A percentile compares a stretch with the other conserved stretches of the same genome.
These are phyloP conservation scores for Dicroscelio sp. DNA, from an alignment of 2,888 invertebrate species.

Conservation along the genomic window DNA sequence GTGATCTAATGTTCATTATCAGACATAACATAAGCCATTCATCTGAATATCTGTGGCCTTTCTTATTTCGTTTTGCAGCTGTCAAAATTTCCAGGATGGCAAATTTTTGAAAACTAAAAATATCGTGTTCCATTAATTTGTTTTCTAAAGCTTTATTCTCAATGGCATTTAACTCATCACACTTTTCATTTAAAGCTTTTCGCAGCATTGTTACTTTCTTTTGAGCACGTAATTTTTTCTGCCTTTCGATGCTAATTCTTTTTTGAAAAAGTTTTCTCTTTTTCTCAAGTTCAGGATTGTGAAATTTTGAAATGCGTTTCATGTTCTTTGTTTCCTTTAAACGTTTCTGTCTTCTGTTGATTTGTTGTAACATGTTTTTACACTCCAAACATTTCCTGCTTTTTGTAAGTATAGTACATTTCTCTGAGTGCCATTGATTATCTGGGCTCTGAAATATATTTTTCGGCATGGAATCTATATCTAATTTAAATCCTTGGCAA, in stretches of 20 bases:
- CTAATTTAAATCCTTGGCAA: too few relatives aligned
- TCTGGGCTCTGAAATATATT: too few relatives aligned
- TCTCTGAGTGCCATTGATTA: too few relatives aligned
- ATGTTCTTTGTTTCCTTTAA: too few relatives aligned
- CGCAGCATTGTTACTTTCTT: conserved; percentile 7
- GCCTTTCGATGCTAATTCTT: background rate
- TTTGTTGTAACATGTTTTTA: too few relatives aligned
- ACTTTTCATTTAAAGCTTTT: conserved; percentile 2
- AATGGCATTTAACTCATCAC: conserved; percentile 11
- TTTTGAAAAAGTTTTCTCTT: conserved; percentile 39
- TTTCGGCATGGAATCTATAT: too few relatives aligned
- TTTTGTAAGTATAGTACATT: too few relatives aligned
- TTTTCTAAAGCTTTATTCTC: conserved; percentile 21
- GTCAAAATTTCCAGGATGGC: conserved; percentile 65
- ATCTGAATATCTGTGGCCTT: conserved; percentile 71
- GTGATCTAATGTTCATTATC: conserved; percentile 80
- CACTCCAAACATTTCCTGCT: too few relatives aligned
- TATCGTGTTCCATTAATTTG: background rate
- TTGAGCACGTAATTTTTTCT: conserved; percentile 29
- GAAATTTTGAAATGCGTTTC: too few relatives aligned
- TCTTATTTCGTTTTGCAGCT: conserved; percentile 51
- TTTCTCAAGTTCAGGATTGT: conserved; percentile 16
- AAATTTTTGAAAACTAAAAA: conserved; percentile 21
- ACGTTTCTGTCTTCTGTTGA: too few relatives aligned
- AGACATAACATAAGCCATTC: conserved; percentile 80